phyloP scores from a whole-genome alignment of 1,140 invertebrate species.

The Pygmarrhopalites habei region DNA sequence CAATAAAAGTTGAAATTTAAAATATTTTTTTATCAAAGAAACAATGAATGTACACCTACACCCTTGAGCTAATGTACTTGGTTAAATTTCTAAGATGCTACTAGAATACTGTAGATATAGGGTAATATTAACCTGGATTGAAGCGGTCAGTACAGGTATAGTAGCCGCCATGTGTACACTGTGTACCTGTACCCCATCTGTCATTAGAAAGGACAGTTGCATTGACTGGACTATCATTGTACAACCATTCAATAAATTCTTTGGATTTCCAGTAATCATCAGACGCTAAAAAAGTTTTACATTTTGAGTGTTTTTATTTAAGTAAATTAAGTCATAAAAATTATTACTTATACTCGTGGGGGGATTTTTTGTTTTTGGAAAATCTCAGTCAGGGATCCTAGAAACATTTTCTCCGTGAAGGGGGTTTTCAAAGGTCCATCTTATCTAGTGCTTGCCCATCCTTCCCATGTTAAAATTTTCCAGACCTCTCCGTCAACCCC shows the following conservation, averaged over 20 bases:
- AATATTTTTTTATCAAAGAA: conserved; percentile 38
- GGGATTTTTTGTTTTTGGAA: too few relatives aligned
- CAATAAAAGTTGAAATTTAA: conserved; percentile 43
- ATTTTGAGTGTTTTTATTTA: too few relatives aligned
- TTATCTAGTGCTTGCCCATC: too few relatives aligned
- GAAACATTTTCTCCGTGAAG: too few relatives aligned
- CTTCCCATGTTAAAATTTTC: too few relatives aligned
- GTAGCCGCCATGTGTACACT: conserved; percentile 52
- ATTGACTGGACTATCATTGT: conserved; percentile 44
- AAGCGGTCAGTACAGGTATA: conserved; percentile 50
- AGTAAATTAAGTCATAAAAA: too few relatives aligned
- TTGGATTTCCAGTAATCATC: conserved; percentile 46
- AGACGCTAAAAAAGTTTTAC: too few relatives aligned
- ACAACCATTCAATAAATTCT: conserved; percentile 26
- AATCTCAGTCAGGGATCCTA: too few relatives aligned
- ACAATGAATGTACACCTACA: conserved; percentile 48
- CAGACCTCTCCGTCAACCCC: too few relatives aligned
- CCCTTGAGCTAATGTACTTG: background rate
- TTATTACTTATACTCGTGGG: too few relatives aligned
- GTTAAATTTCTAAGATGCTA: too few relatives aligned
- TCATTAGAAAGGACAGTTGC: conserved; percentile 54
- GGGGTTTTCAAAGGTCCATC: too few relatives aligned
- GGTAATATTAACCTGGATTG: conserved; percentile 46
- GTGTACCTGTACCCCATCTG: conserved; percentile 49
- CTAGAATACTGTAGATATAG: conserved; percentile 46